Evolutionary conservation across 2,113 vertebrate genomes (phyloP).

Genomic region (Redunca redunca): DNA sequence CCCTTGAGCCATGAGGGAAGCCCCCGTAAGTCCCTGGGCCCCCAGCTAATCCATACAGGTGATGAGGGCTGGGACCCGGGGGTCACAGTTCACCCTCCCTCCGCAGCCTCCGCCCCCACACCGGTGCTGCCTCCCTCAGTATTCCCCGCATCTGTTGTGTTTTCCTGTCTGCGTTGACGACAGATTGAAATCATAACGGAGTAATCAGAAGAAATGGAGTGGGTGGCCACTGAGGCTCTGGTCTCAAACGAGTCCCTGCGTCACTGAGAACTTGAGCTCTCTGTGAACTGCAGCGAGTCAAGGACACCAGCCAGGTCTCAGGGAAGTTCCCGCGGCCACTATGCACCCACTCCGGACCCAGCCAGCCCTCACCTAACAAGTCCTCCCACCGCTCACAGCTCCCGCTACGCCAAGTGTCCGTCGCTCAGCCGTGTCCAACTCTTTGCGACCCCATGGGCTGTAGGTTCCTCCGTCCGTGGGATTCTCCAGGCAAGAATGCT

Average conservation of each 20-base stretch:
- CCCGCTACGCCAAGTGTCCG: accelerated
- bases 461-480: background rate
- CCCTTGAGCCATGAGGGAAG: background rate
- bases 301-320: background rate
- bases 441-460: background rate
- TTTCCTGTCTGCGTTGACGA: background rate
- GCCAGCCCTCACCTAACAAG: background rate
- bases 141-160: background rate
- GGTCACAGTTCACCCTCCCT: background rate
- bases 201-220: background rate
- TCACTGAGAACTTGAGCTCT: background rate
- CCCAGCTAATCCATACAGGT: no score
- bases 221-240: background rate
- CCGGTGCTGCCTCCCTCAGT: background rate
- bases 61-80: background rate
- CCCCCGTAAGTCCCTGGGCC: background rate
- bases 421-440: background rate
- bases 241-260: accelerated
- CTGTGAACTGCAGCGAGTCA: accelerated
- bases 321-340: accelerated
- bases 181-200: background rate
- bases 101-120: background rate
- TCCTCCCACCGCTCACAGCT: background rate
- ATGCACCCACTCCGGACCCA: background rate
- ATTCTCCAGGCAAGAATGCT: background rate